A percentile compares a stretch with the other conserved stretches of the same genome.
phyloP scores from a whole-genome alignment of 2,113 vertebrate species.

The Corythoichthys haematopterus region DNA sequence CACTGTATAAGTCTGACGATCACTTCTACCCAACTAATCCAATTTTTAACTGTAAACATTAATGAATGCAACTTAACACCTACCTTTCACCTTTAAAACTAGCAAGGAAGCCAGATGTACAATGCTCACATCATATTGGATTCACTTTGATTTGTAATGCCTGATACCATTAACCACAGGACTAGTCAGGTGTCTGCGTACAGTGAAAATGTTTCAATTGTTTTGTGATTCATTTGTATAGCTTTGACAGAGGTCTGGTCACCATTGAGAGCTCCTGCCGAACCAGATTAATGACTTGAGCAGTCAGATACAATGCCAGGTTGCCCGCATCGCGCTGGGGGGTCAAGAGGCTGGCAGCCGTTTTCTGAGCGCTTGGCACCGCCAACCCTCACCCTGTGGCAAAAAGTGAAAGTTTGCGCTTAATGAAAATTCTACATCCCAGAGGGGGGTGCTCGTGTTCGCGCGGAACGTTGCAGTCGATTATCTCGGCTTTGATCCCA shows the following conservation, averaged over 20 bases:
- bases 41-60: background rate
- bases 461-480: conserved; percentile 2
- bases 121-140: background rate
- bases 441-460: conserved; percentile 9
- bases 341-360: conserved; percentile 53
- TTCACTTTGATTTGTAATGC: background rate
- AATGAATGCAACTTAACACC: background rate
- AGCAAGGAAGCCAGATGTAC: background rate
- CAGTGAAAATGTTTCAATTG: background rate
- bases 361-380: conserved; percentile 59
- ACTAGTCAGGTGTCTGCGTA: background rate
- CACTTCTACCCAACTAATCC: too few relatives aligned
- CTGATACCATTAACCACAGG: background rate
- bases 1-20: too few relatives aligned
- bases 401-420: conserved; percentile 50
- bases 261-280: background rate
- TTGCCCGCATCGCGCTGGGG: conserved; percentile 37
- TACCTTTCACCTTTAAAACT: background rate
- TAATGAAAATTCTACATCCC: conserved; percentile 54
- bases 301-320: conserved; percentile 66
- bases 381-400: conserved; percentile 43
- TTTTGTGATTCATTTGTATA: background rate
- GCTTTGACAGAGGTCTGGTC: background rate
- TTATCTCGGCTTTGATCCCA: conserved; percentile 4
- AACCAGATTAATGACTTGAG: conserved; percentile 65